Conservation (phyloP, 1,140 invertebrate genomes). For the Drosophila saltans region DNA sequence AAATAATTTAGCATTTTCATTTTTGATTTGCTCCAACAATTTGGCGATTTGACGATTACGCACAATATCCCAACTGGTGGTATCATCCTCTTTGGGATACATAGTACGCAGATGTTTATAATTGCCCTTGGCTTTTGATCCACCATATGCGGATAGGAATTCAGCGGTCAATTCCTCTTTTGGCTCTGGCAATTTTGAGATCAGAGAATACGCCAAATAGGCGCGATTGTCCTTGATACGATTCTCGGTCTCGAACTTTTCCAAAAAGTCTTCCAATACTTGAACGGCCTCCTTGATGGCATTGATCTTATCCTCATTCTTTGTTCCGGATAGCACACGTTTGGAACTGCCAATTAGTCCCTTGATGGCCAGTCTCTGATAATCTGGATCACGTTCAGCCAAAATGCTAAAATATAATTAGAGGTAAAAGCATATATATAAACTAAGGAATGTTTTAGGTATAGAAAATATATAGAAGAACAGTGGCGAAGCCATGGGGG, state of each 20-base stretch:
- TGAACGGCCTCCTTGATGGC: conserved; percentile 87
- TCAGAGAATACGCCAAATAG: conserved; percentile 83
- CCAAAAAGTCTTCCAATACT: conserved; percentile 87
- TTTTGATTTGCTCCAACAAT: conserved; percentile 85
- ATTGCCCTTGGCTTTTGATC: conserved; percentile 85
- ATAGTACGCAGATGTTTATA: conserved; percentile 87
- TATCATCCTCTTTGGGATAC: conserved; percentile 84
- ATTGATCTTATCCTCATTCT: conserved; percentile 87
- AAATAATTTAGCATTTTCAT: conserved; percentile 84
- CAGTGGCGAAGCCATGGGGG: not conserved
- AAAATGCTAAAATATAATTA: conserved; percentile 82
- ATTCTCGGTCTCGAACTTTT: conserved; percentile 86
- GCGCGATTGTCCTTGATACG: conserved; percentile 86
- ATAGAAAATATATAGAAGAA: not conserved
- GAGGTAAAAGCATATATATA: conserved; percentile 34
- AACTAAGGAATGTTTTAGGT: conserved; percentile 6
- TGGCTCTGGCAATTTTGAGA: conserved; percentile 71
- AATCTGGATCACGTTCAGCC: conserved; percentile 87
- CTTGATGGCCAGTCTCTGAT: conserved; percentile 87
- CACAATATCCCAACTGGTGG: conserved; percentile 87
- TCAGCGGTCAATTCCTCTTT: conserved; percentile 71
- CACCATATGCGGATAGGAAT: conserved; percentile 74
- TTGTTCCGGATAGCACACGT: conserved; percentile 86
- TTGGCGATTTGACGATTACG: conserved; percentile 85
- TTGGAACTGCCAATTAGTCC: conserved; percentile 87